Evolutionary conservation across 2,113 vertebrate genomes (phyloP), one percentile per base, ranked within the genome.

Genomic region (Gallinago jamesoni): DNA sequence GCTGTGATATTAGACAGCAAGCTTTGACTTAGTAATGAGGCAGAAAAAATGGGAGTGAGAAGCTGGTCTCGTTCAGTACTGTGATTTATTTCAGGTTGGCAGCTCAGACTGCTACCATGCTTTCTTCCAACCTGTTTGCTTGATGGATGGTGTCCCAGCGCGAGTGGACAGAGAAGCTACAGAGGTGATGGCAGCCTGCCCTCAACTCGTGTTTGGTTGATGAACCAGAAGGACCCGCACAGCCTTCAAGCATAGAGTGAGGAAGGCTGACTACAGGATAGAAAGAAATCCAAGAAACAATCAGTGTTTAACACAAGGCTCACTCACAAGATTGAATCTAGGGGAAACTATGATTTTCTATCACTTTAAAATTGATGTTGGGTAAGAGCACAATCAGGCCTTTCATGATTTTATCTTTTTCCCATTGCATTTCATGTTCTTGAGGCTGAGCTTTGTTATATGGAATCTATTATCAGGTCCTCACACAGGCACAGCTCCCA

Each of bases 81-180:
- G 62, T 72, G 90, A 94, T 96, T 96, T 90, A 91, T 96, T 79
- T 80, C 43, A 28, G 53, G 63, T 43, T 96, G 89, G 88, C 87
- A 94, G 81, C 74, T 92, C 74, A 24, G 73, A 77, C 81, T 75
- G 79, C 70, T 67, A 22, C 79, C 0, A 6, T 37, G 76, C 15
- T 84, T 78, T 33, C 52, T 82, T 90, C 86, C 77, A 96, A 21
- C 72, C 82, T 37, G 64, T 48, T 89, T 21, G 0, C 47, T 84
- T 97, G 97, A 97, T 93, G 92, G 95, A 97, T 96, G 75, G 59
- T 84, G 50, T 27, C 90, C 82, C 72, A 93, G 88, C 86, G 87
- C 4, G 11, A 83, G 55, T 0, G 30, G 87, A n/a, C 86, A 94
- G 89, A 85, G 87, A 50, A 64, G 87, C 66, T 77, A 56, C 47